Base-by-base conservation (phyloP, 2,888 invertebrate species). In the Tetheella fluctuosa region DNA sequence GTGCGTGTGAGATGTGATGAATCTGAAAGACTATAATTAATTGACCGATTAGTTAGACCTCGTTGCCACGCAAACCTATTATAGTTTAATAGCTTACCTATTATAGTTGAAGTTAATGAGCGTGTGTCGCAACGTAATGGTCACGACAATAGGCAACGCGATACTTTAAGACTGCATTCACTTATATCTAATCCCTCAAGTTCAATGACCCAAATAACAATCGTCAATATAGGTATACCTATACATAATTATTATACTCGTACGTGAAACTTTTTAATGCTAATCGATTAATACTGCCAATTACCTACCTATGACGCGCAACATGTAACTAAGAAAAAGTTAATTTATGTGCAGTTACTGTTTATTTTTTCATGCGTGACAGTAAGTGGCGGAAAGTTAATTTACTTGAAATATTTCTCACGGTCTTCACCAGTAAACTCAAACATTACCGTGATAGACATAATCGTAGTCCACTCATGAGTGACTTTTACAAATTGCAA, bases 341-440 rank as follows among this genome's bases (percentile, higher is more conserved):
- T 76, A 77, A 80, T 78, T n/a, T n/a, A 69, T 74, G 73, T 76
- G 76, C 75, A 75, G 69, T 78, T 75, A 74, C 68, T 77, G 79
- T 79, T 76, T 79, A 84, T 81, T 85, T 81, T 83, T 81, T 84
- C 80, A 88, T 79, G 89, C 89, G 84, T 89, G 89, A 83, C 84
- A 80, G 77, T 87, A 87, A 88, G 37, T 84, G 79, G 82, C 83
- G 83, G 85, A 87, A 86, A 90, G 85, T 86, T 85, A 82, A 85
- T 85, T 85, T 80, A 77, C 80, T 81, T 76, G 82, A 77, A 85
- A 79, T 80, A 81, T 85, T 91, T 91, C 91, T 88, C 91, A 91
- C 91, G 90, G 83, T 86, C 76, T 72, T 80, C 79, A 79, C 77
- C 70, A 74, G 68, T 73, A 76, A 76, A 74, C 77, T 75, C 74